Conservation (phyloP, 1,140 invertebrate species). For the Bombus sylvicola region DNA sequence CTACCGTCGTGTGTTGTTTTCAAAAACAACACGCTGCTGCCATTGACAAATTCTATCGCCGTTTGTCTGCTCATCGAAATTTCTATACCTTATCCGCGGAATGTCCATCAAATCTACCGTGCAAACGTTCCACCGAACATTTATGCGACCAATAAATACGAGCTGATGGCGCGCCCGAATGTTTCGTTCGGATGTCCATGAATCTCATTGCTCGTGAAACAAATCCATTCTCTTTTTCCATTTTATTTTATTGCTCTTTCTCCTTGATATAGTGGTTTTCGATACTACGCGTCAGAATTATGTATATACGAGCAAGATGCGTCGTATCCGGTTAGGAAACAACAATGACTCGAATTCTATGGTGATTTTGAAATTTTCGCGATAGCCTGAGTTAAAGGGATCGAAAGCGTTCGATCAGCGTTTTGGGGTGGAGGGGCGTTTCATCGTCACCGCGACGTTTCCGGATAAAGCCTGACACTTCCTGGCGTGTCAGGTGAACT, state of each 20-base stretch:
- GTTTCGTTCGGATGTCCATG: not conserved
- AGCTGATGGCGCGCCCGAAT: not conserved
- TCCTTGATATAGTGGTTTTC: no score
- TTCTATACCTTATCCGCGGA: not conserved
- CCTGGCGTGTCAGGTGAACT: constrained; percentile 47
- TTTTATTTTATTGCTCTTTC: no score
- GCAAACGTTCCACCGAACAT: not conserved
- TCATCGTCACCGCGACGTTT: constrained; percentile 53
- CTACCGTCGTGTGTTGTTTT: no score
- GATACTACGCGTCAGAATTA: not conserved
- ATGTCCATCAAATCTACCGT: not conserved
- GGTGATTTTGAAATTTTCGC: not conserved
- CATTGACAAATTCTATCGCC: not conserved
- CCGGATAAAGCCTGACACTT: constrained; percentile 60
- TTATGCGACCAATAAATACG: constrained; percentile 2
- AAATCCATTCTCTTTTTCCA: not conserved
- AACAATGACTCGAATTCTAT: not conserved
- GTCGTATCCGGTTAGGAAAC: no score
- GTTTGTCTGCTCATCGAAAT: not conserved
- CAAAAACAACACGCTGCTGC: not conserved
- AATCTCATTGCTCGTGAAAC: constrained; percentile 1
- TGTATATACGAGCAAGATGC: no score
- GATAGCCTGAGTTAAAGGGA: not conserved
- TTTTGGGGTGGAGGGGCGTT: constrained; percentile 28
- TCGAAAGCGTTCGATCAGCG: constrained; percentile 34